Base-by-base conservation (phyloP, 2,113 vertebrate species). In the Euleptes europaea region DNA sequence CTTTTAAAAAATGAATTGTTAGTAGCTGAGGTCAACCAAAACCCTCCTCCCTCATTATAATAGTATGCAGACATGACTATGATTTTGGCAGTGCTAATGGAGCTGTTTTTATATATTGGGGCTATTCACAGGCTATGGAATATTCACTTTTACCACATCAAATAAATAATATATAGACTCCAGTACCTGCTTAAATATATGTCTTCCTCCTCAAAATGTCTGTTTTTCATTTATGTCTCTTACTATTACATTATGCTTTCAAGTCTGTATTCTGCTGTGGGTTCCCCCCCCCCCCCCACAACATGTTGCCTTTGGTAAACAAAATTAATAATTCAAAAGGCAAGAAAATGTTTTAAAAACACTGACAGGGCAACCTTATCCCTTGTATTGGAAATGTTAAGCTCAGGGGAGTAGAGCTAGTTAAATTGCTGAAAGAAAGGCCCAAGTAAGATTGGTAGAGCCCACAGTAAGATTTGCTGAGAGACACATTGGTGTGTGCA, bases 281-380 rank as follows among this genome's bases (percentile, higher is more conserved):
- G 47, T 47, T 78, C 79, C 38, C 21, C 9, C 60, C 23, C 38
- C 31, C 65, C 21, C 9, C 60, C 23, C 38, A 21, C 65, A 85
- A 72, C 60, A 28, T 21, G 49, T 71, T 85, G 76, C 54, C 57
- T 63, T 47, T 72, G 76, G 51, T 85, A 85, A 85, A 85, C 67
- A 78, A 60, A 63, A 79, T 85, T 54, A 79, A 85, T 65, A 85
- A 85, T 78, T 85, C 67, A 85, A n/a, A 71, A 78, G 40, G 51
- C 63, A 79, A 60, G 13, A 17, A 60, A 72, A 65, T 42, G 38
- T 28, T 77, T 67, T 14, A 19, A n/a, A 31, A 31, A 47, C 8
- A 28, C 35, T 85, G 76, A 49, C 51, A 47, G 38, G 19, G 23
- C 28, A 40, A 40, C 14, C 40, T 42, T 78, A 71, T 60, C 49